Conservation (phyloP, 2,888 invertebrate genomes). For the Watsonalla binaria region DNA sequence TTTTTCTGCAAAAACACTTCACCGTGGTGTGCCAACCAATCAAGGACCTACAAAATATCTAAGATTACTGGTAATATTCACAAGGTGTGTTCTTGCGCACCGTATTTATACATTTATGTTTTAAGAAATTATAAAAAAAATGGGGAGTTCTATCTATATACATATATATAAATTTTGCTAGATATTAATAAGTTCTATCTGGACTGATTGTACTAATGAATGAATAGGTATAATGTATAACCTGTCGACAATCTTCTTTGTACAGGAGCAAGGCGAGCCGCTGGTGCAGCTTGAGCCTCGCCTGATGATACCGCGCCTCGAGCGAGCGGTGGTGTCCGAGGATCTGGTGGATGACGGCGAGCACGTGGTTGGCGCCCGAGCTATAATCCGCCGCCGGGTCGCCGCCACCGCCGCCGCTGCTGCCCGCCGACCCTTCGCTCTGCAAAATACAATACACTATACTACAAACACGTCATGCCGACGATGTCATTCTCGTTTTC, state of each 20-base stretch:
- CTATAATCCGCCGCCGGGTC: conserved; percentile 98
- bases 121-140: no score
- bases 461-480: no score
- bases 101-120: no score
- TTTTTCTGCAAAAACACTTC: conserved; percentile 98
- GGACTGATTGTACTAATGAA: no score
- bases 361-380: conserved; percentile 96
- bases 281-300: conserved; percentile 96
- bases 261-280: conserved; percentile 93
- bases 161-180: no score
- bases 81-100: no score
- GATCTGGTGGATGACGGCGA: conserved; percentile 98
- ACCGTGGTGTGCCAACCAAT: conserved; percentile 98
- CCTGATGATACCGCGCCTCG: conserved; percentile 96
- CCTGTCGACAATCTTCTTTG: conserved; percentile 98
- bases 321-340: conserved; percentile 95
- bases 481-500: no score
- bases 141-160: no score
- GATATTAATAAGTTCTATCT: no score
- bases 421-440: conserved; percentile 71
- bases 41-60: conserved; percentile 84
- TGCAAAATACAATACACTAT: conserved; percentile 14
- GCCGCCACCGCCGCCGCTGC: conserved; percentile 82
- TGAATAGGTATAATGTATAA: conserved; percentile 29
- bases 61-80: conserved; percentile 5